phyloP scores from a whole-genome alignment of 2,113 vertebrate species.

The Strigops habroptila region DNA sequence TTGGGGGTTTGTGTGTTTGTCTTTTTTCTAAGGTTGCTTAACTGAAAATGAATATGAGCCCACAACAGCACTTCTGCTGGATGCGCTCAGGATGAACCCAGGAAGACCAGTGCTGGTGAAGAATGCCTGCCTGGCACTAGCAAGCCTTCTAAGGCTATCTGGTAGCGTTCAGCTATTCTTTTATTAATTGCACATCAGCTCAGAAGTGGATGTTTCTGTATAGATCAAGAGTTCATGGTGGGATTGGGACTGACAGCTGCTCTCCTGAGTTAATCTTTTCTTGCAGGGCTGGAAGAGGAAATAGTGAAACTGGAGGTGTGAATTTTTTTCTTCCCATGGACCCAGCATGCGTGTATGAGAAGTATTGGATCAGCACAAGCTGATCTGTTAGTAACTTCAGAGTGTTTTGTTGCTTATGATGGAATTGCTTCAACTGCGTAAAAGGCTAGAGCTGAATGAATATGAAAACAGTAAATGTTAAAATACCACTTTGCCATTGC shows the following conservation, averaged over 20 bases:
- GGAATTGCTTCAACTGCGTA: not conserved
- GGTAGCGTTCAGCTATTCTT: constrained; percentile 51
- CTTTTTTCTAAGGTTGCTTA: constrained; percentile 54
- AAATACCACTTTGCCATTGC: not conserved
- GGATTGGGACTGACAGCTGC: not conserved
- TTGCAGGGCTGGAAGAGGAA: not conserved
- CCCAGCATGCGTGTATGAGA: not conserved
- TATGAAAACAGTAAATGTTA: not conserved
- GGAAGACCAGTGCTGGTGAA: constrained; percentile 60
- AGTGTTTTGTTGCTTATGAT: not conserved
- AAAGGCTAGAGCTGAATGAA: not conserved
- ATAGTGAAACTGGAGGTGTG: not conserved
- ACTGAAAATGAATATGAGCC: constrained; percentile 51
- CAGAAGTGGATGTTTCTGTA: not conserved
- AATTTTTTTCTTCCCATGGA: not conserved
- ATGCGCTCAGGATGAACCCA: constrained; percentile 29
- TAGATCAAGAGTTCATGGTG: not conserved
- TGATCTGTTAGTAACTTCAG: not conserved
- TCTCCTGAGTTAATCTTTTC: not conserved
- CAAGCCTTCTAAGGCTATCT: constrained; percentile 67
- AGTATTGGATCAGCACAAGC: not conserved
- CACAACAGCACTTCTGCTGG: constrained; percentile 43
- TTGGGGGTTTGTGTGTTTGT: not conserved
- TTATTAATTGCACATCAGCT: not conserved
- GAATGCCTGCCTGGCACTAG: constrained; percentile 62